Evolutionary conservation across 2,888 invertebrate genomes (phyloP).

Genomic region (Ophion ellenae): DNA sequence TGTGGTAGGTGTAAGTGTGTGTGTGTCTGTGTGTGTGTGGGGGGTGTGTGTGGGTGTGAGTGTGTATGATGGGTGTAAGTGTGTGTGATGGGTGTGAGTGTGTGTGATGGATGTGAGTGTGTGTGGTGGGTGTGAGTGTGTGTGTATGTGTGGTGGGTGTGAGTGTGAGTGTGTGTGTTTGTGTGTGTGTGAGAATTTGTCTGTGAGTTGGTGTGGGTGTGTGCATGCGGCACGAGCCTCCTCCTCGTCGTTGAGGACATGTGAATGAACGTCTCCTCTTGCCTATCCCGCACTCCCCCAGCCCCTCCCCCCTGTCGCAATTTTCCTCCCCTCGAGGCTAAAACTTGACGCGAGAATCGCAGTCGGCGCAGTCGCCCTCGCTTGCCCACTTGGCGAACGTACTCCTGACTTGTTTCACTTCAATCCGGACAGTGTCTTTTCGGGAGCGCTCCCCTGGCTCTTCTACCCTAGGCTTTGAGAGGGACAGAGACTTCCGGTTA

Average conservation of each 20-base stretch:
- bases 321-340: constrained; percentile 4
- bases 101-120: too few species aligned
- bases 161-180: too few species aligned
- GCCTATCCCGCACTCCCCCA: neutral
- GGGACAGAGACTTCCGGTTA: neutral
- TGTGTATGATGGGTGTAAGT: too few species aligned
- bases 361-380: constrained; percentile 17
- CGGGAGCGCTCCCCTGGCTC: neutral
- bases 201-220: neutral
- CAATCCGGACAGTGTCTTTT: constrained; percentile 13
- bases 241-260: constrained; percentile 46
- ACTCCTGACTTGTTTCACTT: constrained; percentile 65
- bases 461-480: neutral
- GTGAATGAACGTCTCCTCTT: constrained; percentile 52
- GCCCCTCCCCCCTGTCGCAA: neutral
- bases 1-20: too few species aligned
- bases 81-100: too few species aligned
- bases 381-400: constrained; percentile 49
- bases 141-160: too few species aligned
- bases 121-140: too few species aligned
- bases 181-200: too few species aligned
- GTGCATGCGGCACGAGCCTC: neutral
- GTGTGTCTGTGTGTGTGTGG: too few species aligned
- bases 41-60: too few species aligned
- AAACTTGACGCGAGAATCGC: constrained; percentile 33